phyloP scores from a whole-genome alignment of 2,888 invertebrate species.

The Blastobasis lacticolella region DNA sequence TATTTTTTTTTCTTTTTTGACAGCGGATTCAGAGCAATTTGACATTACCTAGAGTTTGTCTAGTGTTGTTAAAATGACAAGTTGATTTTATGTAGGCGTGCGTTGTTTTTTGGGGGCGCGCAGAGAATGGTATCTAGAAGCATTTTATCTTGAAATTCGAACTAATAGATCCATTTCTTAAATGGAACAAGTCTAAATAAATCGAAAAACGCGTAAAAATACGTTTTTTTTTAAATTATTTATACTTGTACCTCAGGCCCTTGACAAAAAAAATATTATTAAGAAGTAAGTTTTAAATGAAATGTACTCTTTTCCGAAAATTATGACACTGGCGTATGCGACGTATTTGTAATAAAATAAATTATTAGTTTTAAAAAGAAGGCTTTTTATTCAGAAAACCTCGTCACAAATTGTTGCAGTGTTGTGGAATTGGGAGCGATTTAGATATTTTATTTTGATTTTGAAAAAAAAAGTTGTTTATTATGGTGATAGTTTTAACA shows the following conservation, averaged over 20 bases:
- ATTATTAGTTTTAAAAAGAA: conserved; percentile 38
- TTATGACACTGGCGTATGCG: conserved; percentile 35
- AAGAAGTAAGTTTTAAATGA: conserved; percentile 3
- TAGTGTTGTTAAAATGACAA: conserved; percentile 70
- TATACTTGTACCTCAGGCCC: neutral
- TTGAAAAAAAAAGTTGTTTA: too few species aligned
- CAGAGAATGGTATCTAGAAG: too few species aligned
- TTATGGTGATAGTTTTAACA: too few species aligned
- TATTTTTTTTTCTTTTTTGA: conserved; percentile 17
- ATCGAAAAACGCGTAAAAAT: too few species aligned
- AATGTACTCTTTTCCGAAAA: conserved; percentile 22
- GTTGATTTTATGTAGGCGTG: conserved; percentile 32
- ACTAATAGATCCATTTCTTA: too few species aligned
- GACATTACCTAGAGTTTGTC: conserved; percentile 67
- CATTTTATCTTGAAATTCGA: too few species aligned
- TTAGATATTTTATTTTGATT: too few species aligned
- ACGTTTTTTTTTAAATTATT: too few species aligned
- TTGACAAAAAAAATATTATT: neutral
- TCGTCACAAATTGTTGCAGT: conserved; percentile 7
- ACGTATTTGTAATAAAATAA: conserved; percentile 44
- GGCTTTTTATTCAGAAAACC: conserved; percentile 3
- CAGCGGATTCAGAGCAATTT: conserved; percentile 40
- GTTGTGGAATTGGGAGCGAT: neutral
- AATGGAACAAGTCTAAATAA: too few species aligned
- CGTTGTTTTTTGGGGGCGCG: conserved; percentile 1